phyloP scores from a whole-genome alignment of 2,113 vertebrate species.

The Gymnocephalus cernua region DNA sequence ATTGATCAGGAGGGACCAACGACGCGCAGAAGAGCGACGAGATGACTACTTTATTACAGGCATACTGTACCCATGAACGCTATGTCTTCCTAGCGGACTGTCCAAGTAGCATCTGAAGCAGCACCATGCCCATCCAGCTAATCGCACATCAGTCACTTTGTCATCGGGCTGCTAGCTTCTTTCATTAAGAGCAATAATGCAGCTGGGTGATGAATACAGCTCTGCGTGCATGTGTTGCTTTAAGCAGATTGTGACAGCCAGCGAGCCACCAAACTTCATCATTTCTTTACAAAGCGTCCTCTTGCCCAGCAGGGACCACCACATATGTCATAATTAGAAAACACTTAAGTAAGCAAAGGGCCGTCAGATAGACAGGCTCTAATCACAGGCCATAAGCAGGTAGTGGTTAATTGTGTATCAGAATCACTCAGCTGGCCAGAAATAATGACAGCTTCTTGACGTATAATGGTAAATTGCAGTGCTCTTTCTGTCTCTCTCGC shows the following conservation, averaged over 20 bases:
- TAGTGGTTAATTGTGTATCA: constrained; percentile 88
- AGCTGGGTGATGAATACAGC: constrained; percentile 91
- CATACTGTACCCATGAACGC: constrained; percentile 66
- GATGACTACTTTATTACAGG: constrained; percentile 92
- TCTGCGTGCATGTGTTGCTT: constrained; percentile 75
- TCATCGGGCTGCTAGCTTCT: constrained; percentile 90
- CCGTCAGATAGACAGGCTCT: constrained; percentile 81
- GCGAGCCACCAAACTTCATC: constrained; percentile 87
- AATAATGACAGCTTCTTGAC: constrained; percentile 84
- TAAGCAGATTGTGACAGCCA: constrained; percentile 78
- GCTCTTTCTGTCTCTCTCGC: constrained; percentile 66
- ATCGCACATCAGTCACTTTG: constrained; percentile 93
- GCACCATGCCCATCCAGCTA: constrained; percentile 86
- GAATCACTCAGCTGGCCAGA: constrained; percentile 84
- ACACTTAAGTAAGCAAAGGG: constrained; percentile 93
- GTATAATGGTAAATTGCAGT: constrained; percentile 81
- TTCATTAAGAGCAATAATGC: constrained; percentile 94
- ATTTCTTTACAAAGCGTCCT: constrained; percentile 92
- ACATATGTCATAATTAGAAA: constrained; percentile 98
- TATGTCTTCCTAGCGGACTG: constrained; percentile 70
- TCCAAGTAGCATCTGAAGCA: constrained; percentile 81
- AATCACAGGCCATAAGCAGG: constrained; percentile 86
- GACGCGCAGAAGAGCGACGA: constrained; percentile 81
- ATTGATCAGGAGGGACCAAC: constrained; percentile 86
- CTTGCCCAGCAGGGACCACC: constrained; percentile 90